These are phyloP conservation scores for Cervus canadensis DNA, from an alignment of 2,113 vertebrate species.

Conservation along the genomic window DNA sequence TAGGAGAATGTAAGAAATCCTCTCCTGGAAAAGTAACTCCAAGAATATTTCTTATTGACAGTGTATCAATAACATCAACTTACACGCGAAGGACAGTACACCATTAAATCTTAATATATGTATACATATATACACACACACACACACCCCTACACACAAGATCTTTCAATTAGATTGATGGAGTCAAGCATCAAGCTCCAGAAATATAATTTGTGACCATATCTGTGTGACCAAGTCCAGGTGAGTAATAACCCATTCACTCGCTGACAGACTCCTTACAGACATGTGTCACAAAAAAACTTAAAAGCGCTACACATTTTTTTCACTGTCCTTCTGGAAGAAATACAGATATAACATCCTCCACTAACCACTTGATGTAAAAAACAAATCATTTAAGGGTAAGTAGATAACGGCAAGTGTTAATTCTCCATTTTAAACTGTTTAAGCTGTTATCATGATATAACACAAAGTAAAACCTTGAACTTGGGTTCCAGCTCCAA, in stretches of 20 bases:
- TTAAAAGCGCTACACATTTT: background rate
- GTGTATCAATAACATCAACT: background rate
- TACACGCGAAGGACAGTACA: background rate
- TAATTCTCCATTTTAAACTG: background rate
- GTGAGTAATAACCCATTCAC: background rate
- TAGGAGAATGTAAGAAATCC: background rate
- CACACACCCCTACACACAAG: background rate
- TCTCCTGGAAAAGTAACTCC: background rate
- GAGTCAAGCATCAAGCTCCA: background rate
- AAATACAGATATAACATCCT: background rate
- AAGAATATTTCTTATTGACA: background rate
- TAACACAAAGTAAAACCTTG: background rate
- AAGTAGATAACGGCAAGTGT: background rate
- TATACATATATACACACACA: background rate
- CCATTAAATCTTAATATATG: background rate
- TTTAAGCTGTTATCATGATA: background rate
- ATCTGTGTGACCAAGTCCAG: background rate
- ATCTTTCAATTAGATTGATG: background rate
- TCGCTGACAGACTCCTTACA: background rate
- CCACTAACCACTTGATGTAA: background rate
- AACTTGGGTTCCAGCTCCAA: background rate
- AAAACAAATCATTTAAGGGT: background rate
- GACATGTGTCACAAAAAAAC: background rate
- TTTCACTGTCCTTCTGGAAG: background rate
- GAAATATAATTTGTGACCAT: conserved; percentile 17